Conservation (phyloP, 2,888 invertebrate genomes). For the Julus scanicus region DNA sequence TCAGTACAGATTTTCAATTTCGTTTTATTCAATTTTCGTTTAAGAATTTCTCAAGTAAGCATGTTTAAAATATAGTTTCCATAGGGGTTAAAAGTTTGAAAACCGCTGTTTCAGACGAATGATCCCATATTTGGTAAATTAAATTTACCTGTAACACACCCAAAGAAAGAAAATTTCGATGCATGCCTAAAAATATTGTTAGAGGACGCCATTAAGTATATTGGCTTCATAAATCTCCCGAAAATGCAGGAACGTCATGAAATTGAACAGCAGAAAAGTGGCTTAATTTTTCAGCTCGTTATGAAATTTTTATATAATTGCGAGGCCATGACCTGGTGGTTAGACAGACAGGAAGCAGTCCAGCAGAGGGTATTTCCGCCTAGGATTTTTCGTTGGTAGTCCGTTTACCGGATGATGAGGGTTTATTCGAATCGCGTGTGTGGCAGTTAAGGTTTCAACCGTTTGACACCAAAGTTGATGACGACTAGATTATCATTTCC, state of each 20-base stretch:
- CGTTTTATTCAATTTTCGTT: no score
- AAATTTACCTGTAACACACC: no score
- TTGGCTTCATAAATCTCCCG: not conserved
- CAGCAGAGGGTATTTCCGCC: not conserved
- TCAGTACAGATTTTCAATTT: no score
- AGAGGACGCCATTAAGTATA: no score
- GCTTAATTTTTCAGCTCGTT: not conserved
- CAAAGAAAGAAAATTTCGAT: no score
- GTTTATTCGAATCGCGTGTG: not conserved
- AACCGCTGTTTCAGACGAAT: no score
- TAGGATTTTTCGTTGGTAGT: not conserved
- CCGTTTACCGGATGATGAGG: not conserved
- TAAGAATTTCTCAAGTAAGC: no score
- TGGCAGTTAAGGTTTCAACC: not conserved
- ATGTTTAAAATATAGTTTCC: no score
- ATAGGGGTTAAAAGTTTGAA: no score
- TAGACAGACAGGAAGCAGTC: not conserved
- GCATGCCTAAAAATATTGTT: no score
- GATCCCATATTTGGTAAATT: no score
- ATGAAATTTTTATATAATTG: not conserved
- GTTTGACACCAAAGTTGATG: not conserved
- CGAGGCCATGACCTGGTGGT: not conserved
- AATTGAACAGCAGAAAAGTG: not conserved
- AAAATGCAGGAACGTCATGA: not conserved
- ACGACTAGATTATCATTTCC: not conserved